phyloP scores from a whole-genome alignment of 2,113 vertebrate genomes.

The Nothocercus nigrocapillus region DNA sequence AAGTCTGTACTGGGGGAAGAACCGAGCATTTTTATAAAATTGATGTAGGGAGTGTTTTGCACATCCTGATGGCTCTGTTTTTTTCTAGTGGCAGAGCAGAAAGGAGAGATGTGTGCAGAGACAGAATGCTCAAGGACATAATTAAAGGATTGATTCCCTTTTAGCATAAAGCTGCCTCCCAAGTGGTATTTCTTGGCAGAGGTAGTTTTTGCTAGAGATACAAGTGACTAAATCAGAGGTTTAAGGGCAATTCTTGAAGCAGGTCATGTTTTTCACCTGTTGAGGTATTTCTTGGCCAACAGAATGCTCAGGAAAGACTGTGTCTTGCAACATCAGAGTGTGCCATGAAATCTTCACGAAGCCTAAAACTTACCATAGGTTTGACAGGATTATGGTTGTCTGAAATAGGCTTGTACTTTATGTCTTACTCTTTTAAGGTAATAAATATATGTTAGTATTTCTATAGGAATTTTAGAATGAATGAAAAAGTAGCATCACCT shows the following conservation, averaged over 20 bases:
- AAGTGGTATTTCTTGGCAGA: background rate
- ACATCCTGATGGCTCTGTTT: background rate
- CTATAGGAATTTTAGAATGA: background rate
- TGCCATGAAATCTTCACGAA: background rate
- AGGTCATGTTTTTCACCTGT: background rate
- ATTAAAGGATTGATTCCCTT: background rate
- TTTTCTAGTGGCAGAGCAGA: background rate
- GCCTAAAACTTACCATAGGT: background rate
- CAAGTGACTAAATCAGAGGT: background rate
- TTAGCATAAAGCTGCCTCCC: background rate
- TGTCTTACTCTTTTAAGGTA: background rate
- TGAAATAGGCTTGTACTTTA: background rate
- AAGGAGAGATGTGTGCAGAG: background rate
- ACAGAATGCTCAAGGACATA: background rate
- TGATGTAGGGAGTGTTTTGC: background rate
- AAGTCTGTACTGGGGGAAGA: background rate
- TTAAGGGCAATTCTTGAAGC: background rate
- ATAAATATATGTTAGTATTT: background rate
- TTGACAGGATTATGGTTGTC: background rate
- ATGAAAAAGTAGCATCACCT: background rate
- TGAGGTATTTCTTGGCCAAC: background rate
- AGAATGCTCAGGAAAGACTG: background rate
- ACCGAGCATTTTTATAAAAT: background rate
- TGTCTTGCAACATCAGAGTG: background rate
- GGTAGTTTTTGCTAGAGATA: background rate